These are phyloP conservation scores for Calephelis perditalis DNA, from an alignment of 2,888 invertebrate genomes.

Conservation along the genomic window DNA sequence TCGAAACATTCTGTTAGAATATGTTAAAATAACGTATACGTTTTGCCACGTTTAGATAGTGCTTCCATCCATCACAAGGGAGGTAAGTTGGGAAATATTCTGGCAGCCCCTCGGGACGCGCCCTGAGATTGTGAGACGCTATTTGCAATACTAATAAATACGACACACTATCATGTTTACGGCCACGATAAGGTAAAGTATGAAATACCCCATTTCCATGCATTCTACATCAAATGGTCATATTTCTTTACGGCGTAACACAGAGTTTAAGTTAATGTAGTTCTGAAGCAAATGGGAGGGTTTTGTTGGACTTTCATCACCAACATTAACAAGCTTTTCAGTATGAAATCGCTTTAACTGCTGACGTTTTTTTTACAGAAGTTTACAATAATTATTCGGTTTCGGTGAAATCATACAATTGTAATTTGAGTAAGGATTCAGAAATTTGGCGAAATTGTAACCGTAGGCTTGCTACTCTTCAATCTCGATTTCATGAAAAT, in stretches of 20 bases:
- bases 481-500: no score
- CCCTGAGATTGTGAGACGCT: slow-evolving; percentile 21
- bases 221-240: slow-evolving; percentile 18
- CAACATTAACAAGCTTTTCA: no score
- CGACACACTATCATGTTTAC: slow-evolving; percentile 28
- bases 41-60: slow-evolving; percentile 10
- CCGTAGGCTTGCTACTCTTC: no score
- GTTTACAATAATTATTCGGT: no score
- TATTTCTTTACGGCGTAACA: not conserved
- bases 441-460: no score
- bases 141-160: slow-evolving; percentile 28
- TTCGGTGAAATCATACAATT: no score
- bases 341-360: no score
- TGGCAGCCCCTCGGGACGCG: slow-evolving; percentile 4
- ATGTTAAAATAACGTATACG: slow-evolving; percentile 10
- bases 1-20: not conserved
- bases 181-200: slow-evolving; percentile 25
- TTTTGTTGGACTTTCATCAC: no score
- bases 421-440: no score
- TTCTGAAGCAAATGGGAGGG: no score
- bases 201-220: slow-evolving; percentile 20
- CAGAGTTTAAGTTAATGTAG: not conserved
- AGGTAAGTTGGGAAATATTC: slow-evolving; percentile 12
- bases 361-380: no score
- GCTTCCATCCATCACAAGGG: slow-evolving; percentile 5